Conservation (phyloP, 2,797 vertebrate genomes). For the Bradypodion ventrale region DNA sequence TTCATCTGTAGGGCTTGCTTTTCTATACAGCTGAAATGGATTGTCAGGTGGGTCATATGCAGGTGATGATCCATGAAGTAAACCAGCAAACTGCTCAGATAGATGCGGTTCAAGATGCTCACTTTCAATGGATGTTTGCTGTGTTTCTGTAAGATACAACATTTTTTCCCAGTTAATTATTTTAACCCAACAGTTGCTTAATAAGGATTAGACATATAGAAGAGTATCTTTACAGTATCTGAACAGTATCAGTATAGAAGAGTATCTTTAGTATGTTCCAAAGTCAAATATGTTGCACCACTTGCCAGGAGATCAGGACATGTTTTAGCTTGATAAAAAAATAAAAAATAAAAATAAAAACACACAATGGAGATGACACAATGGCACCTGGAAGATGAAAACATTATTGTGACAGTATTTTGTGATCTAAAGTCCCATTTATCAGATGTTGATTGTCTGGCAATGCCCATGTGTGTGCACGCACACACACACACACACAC, state of each 20-base stretch:
- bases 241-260: not conserved
- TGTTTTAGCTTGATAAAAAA: not conserved
- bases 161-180: slow-evolving; percentile 22
- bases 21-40: slow-evolving; percentile 89
- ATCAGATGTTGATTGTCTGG: not conserved
- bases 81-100: slow-evolving; percentile 90
- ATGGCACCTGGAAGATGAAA: not conserved
- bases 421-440: not conserved
- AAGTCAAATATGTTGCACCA: too few species aligned
- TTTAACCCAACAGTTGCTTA: slow-evolving; percentile 4
- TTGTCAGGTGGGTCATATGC: slow-evolving; percentile 93
- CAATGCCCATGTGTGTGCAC: too few species aligned
- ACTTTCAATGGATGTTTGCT: slow-evolving; percentile 71
- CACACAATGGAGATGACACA: not conserved
- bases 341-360: too few species aligned
- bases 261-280: not conserved
- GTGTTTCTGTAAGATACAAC: slow-evolving; percentile 71
- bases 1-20: slow-evolving; percentile 72
- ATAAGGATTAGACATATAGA: not conserved
- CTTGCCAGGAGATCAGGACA: not conserved
- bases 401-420: not conserved
- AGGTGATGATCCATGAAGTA: slow-evolving; percentile 94
- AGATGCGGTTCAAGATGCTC: slow-evolving; percentile 86
- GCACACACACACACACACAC: not conserved
- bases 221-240: not conserved